Evolutionary conservation across 2,888 invertebrate species (phyloP).

Genomic region (Phasia obesa): DNA sequence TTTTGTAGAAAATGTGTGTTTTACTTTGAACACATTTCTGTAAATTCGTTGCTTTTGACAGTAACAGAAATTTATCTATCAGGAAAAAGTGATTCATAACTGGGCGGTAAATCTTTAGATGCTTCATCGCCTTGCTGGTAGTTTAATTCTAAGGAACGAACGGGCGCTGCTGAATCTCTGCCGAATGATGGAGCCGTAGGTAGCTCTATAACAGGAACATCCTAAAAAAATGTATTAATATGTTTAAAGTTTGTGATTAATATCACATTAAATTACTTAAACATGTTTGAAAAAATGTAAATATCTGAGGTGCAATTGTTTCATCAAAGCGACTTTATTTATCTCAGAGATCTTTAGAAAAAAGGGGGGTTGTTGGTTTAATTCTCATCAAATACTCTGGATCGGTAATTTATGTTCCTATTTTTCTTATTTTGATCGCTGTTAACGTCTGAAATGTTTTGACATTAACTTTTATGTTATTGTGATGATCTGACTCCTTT

Average conservation of each 20-base stretch:
- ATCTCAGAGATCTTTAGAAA: too few relatives aligned
- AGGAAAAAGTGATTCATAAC: slow-evolving; percentile 81
- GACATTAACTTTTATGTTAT: too few relatives aligned
- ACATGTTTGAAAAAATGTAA: neutral
- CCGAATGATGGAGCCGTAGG: slow-evolving; percentile 75
- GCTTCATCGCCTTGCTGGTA: slow-evolving; percentile 76
- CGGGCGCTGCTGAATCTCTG: slow-evolving; percentile 69
- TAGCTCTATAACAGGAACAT: slow-evolving; percentile 78
- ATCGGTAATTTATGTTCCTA: too few relatives aligned
- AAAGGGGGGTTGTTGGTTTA: too few relatives aligned
- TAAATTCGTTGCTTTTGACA: slow-evolving; percentile 45
- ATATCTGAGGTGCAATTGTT: too few relatives aligned
- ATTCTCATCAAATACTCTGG: too few relatives aligned
- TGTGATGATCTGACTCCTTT: too few relatives aligned
- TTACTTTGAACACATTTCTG: slow-evolving; percentile 55
- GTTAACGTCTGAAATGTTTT: too few relatives aligned
- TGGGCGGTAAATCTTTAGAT: slow-evolving; percentile 81
- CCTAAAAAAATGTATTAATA: slow-evolving; percentile 70
- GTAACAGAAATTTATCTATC: slow-evolving; percentile 77
- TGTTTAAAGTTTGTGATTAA: neutral
- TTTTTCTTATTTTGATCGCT: too few relatives aligned
- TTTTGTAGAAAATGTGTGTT: slow-evolving; percentile 18
- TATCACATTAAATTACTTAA: neutral
- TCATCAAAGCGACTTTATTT: too few relatives aligned
- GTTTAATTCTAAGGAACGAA: slow-evolving; percentile 72